Base-by-base conservation (phyloP, 2,888 invertebrate species). In the Acanthococcus lagerstroemiae region DNA sequence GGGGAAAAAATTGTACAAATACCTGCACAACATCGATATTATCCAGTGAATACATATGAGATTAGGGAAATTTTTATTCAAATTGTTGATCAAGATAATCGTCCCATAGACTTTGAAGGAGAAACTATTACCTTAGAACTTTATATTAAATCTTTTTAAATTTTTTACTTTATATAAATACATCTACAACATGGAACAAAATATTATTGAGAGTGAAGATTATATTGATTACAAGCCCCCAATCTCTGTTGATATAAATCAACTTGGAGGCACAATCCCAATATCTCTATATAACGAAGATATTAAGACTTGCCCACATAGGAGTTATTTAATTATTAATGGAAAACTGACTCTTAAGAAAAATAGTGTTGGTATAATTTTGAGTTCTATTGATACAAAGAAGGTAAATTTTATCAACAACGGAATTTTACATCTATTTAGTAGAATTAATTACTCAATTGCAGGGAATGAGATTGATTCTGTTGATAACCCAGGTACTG, bases 21-120 rank as follows among this genome's bases (percentile, higher is more conserved):
- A 48, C 60, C 60, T 26, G 6, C 26, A 17, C 60, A 60, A 60
- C 48, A 26, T 26, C 30, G 60, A 26, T 60, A 60, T 26, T 60
- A 50, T 60, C 22, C 60, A 17, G n/a, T 60, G 26, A 60, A 60
- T 60, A 21, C 60, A 17, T 19, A 60, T 60, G 12, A 37, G 4
- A 50, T 50, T 9, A 60, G 17, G 24, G 60, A 60, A 57, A 19
- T 57, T 37, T 17, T n/a, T 57, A 2, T 30, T 57, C 57, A 57
- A 37, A 57, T 57, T 57, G 60, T 60, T n/a, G 60, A 60, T 46
- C 60, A 60, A 60, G 46, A 60, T 24, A 21, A 60, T 60, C 45
- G 46, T 24, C 17, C 17, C 21, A 60, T 60, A 45, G 25, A 60
- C 24, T 60, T 60, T 60, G 60, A 60, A 24, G 46, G 46, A 17